Evolutionary conservation across 2,113 vertebrate species (phyloP), one percentile per base, ranked within the genome.

Genomic region (Psittacus erithacus): DNA sequence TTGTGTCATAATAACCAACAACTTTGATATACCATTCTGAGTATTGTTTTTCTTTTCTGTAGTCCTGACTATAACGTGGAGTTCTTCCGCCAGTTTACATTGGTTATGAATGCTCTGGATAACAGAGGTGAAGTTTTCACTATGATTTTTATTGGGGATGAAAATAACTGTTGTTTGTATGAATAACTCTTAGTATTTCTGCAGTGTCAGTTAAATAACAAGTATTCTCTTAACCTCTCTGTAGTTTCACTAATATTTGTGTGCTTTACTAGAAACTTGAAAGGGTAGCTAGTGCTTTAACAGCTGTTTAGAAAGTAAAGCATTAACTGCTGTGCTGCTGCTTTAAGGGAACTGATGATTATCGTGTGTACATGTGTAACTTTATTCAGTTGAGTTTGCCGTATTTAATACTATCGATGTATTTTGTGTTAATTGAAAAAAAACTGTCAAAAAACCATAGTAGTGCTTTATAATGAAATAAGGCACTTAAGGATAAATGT

Each of bases 61-160:
- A 99, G 99, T 97, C 98, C 99, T 50, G 99, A 99, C 90, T 99
- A 99, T 96, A 99, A 99, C 25, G 98, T 99, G 96, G 99, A 99
- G 94, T 99, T 99, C 98, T 99, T 99, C 93, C 98, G 99, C 92
- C 98, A 99, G 80, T 99, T 99, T 91, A 98, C 98, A 11, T 97
- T 99, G 95, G 99, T 99, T 95, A 99, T 99, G 99, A 99, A 99
- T 81, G 99, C 99, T 88, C 97, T 99, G 97, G 99, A 99, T 97
- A 99, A 99, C 98, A 98, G 99, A 99, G 99, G 99, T 99, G 98
- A 98, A 90, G 77, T 76, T 93, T 93, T 75, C 91, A 38, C 39
- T 78, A 23, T 88, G 28, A 17, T 86, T 90, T 91, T 67, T 89
- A 39, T 69, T 79, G 70, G 53, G 85, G 47, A 62, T 95, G 10